phyloP scores from a whole-genome alignment of 2,113 vertebrate genomes.

The Struthidea cinerea region DNA sequence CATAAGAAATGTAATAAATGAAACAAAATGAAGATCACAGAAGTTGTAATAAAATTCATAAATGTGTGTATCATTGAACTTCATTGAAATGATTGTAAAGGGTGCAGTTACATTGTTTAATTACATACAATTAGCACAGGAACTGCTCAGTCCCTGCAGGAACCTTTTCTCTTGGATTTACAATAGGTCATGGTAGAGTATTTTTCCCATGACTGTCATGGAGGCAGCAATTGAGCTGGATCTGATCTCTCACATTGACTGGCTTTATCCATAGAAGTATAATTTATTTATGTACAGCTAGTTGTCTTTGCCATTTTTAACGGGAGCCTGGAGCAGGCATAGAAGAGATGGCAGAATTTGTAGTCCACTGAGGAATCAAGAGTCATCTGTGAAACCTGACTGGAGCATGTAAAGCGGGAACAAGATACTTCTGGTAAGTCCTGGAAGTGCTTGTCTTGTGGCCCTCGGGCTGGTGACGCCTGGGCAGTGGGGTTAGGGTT shows the following conservation, averaged over 20 bases:
- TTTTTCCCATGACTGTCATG: conserved; percentile 44
- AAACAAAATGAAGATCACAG: not conserved
- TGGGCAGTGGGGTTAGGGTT: not conserved
- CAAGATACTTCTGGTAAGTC: not conserved
- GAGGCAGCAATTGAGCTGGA: conserved; percentile 21
- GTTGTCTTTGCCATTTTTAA: conserved; percentile 10
- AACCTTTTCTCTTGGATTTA: conserved; percentile 49
- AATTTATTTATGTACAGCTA: not conserved
- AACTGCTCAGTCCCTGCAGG: conserved; percentile 9
- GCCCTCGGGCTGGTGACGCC: not conserved
- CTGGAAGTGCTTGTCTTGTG: not conserved
- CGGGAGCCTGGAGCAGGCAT: not conserved
- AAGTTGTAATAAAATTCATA: conserved; percentile 7
- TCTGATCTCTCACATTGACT: not conserved
- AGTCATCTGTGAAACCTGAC: not conserved
- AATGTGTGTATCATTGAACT: conserved; percentile 19
- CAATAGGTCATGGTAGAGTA: not conserved
- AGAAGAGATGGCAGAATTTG: conserved; percentile 9
- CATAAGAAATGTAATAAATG: not conserved
- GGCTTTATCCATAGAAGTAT: not conserved
- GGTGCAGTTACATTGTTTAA: conserved; percentile 22
- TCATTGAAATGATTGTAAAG: conserved; percentile 39
- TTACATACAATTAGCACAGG: conserved; percentile 43
- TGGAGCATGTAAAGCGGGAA: not conserved
- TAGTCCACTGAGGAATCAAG: not conserved